Base-by-base conservation (phyloP, 2,113 vertebrate species). In the Pterocles orientalis region DNA sequence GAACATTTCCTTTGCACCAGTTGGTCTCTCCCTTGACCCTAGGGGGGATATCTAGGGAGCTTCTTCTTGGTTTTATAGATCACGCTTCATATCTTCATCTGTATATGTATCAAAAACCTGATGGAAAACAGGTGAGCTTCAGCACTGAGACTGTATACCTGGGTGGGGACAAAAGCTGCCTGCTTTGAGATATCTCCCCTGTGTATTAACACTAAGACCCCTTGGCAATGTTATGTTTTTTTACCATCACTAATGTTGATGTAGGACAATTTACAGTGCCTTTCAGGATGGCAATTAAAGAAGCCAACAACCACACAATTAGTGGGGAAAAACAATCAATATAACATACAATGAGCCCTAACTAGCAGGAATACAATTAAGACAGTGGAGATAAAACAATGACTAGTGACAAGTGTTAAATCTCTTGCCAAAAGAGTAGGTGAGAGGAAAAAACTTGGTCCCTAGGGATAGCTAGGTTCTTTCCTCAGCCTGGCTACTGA, bases 271-370 rank as follows among this genome's bases (percentile, higher is more conserved):
- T 90, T 97, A 93, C 60, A 69, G 70, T 51, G 90, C 81, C 60
- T 96, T 96, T 95, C 93, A 96, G 45, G 60, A 65, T 89, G 62
- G 73, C 94, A 96, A 95, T 95, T 97, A 97, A 91, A 94, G 66
- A 89, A 92, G 77, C 64, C 95, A 89, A 93, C 80, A 92, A 76
- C 88, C 78, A 85, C 87, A 70, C 50, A 97, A 90, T 97, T 96
- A 95, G 94, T 92, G 48, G 82, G 89, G 78, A 85, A 94, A 95
- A 96, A 29, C 90, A 87, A 96, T 97, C 96, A 76, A 97, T 97
- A 90, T 41, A 87, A 57, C 81, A 47, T 94, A 96, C 93, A 97
- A 94, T 94, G 92, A 97, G 43, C 43, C 86, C 82, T 96, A 95
- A 96, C 90, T 84, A 94, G 76, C 66, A 86, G 39, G 58, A 86